Conservation (phyloP, 2,113 vertebrate genomes). For the Chinchilla lanigera region DNA sequence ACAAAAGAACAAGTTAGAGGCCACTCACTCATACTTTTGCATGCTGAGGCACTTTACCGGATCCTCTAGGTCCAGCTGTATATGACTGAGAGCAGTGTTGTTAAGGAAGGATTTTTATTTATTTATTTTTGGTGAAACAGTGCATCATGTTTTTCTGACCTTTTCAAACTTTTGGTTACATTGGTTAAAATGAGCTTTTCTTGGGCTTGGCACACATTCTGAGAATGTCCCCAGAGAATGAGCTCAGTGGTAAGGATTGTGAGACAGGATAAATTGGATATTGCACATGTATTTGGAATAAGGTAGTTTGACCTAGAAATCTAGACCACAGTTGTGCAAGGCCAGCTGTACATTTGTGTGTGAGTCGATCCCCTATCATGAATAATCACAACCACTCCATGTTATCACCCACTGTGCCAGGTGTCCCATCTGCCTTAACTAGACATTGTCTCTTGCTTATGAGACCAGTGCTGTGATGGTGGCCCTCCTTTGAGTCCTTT, state of each 20-base stretch:
- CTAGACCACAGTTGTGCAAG: not conserved
- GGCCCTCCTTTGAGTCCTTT: not conserved
- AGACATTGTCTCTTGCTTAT: not conserved
- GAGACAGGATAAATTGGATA: not conserved
- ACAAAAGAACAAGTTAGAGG: constrained; percentile 17
- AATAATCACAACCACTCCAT: not conserved
- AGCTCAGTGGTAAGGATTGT: constrained; percentile 47
- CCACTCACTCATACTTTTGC: not conserved
- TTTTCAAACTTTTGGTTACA: constrained; percentile 18
- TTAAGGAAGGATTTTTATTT: not conserved
- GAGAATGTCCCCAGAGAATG: constrained; percentile 20
- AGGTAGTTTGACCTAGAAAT: constrained; percentile 54
- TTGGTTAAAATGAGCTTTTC: not conserved
- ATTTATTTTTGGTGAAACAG: not conserved
- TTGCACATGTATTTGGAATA: constrained; percentile 19
- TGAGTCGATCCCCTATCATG: not conserved
- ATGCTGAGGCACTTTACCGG: not conserved
- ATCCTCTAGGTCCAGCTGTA: not conserved
- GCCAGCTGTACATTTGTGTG: not conserved
- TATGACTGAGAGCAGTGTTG: not conserved
- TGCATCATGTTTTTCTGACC: not conserved
- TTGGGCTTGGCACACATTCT: not conserved
- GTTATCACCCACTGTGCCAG: not conserved
- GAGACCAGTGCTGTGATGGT: not conserved
- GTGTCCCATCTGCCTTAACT: not conserved